These are phyloP conservation scores for Serripes groenlandicus DNA, from an alignment of 2,888 invertebrate species.

Conservation along the genomic window DNA sequence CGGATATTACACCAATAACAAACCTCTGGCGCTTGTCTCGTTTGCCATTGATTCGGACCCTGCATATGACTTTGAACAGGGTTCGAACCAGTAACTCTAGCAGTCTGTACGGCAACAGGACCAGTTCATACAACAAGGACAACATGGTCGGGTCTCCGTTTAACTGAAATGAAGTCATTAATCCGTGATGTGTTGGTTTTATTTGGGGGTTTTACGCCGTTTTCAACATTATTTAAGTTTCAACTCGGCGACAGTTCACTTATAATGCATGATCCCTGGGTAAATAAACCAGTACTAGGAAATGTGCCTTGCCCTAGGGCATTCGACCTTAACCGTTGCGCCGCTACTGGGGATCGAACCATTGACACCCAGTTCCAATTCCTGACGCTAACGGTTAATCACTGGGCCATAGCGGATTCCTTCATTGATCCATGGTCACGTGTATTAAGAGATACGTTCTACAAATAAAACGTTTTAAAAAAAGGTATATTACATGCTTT, in stretches of 20 bases:
- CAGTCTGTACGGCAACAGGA: neutral
- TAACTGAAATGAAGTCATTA: no score
- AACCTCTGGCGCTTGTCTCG: slow-evolving; percentile 30
- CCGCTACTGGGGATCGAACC: neutral
- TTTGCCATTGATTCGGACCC: neutral
- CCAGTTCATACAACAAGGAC: neutral
- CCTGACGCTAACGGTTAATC: neutral
- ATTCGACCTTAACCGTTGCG: neutral
- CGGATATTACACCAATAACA: slow-evolving; percentile 13
- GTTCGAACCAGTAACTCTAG: neutral
- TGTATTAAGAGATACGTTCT: no score
- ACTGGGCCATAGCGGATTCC: neutral
- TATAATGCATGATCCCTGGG: neutral
- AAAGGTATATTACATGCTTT: no score
- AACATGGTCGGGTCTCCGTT: no score
- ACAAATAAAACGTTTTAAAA: no score
- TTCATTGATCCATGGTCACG: no score
- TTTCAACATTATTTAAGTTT: neutral
- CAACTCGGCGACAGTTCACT: neutral
- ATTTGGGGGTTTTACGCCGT: neutral
- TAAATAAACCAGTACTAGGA: neutral
- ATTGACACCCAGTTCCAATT: neutral
- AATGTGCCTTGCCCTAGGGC: neutral
- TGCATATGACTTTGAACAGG: neutral
- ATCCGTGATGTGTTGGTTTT: no score